phyloP scores from a whole-genome alignment of 2,113 vertebrate species.

The Podarcis raffonei region DNA sequence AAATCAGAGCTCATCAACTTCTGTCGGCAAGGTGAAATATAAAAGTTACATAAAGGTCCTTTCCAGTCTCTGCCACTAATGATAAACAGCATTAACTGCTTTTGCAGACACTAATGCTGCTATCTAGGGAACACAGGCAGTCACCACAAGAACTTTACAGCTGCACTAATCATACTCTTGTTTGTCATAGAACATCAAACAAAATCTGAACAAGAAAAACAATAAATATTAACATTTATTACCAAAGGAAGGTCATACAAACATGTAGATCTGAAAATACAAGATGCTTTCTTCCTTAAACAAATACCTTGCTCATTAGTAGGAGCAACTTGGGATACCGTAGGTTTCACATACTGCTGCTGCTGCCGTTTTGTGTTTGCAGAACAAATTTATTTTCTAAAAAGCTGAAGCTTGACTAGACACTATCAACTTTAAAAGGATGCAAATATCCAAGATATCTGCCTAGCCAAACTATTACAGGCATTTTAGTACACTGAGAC shows the following conservation, averaged over 20 bases:
- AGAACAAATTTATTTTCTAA: slow-evolving; percentile 10
- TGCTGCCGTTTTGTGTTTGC: slow-evolving; percentile 44
- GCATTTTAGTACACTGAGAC: not conserved
- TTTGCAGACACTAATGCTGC: slow-evolving; percentile 80
- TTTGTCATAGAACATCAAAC: slow-evolving; percentile 79
- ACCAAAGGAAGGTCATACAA: slow-evolving; percentile 81
- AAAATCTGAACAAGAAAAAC: slow-evolving; percentile 79
- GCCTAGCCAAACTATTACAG: not conserved
- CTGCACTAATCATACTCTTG: slow-evolving; percentile 79
- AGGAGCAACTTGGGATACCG: slow-evolving; percentile 45
- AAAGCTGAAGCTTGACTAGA: not conserved
- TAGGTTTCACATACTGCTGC: slow-evolving; percentile 21
- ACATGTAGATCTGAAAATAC: slow-evolving; percentile 78
- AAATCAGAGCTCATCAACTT: slow-evolving; percentile 81
- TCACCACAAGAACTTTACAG: slow-evolving; percentile 77
- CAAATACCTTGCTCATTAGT: slow-evolving; percentile 71
- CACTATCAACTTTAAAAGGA: not conserved
- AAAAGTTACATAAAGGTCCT: slow-evolving; percentile 78
- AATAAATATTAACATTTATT: slow-evolving; percentile 77
- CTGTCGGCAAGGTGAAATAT: slow-evolving; percentile 79
- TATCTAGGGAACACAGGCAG: slow-evolving; percentile 82
- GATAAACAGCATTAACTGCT: slow-evolving; percentile 84
- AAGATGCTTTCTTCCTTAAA: slow-evolving; percentile 73
- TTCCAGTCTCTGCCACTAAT: slow-evolving; percentile 79
- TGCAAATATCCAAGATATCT: not conserved